Evolutionary conservation across 2,888 invertebrate genomes (phyloP).

Genomic region (Pegoplata infirma): DNA sequence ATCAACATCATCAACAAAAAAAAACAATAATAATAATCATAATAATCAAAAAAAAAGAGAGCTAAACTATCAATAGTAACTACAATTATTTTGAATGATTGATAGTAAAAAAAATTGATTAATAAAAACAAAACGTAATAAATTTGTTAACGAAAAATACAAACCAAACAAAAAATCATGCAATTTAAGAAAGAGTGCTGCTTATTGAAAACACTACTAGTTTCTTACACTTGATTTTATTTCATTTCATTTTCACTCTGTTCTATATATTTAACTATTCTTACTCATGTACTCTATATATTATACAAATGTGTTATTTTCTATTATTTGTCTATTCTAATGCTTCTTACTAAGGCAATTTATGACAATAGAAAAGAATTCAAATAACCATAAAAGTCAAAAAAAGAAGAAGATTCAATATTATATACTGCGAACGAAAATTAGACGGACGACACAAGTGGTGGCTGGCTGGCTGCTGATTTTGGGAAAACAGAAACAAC

Average conservation of each 20-base stretch:
- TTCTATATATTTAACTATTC: not conserved
- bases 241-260: not conserved
- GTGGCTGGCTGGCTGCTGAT: slow-evolving; percentile 61
- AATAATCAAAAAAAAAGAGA: slow-evolving; percentile 31
- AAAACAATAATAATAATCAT: slow-evolving; percentile 58
- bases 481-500: slow-evolving; percentile 49
- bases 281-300: not conserved
- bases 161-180: not conserved
- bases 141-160: not conserved
- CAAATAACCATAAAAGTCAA: slow-evolving; percentile 9
- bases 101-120: not conserved
- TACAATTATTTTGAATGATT: slow-evolving; percentile 1
- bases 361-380: slow-evolving; percentile 39
- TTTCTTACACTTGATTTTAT: slow-evolving; percentile 35
- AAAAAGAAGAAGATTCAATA: not conserved
- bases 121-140: not conserved
- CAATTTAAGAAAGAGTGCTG: slow-evolving; percentile 42
- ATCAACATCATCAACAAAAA: slow-evolving; percentile 77
- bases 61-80: not conserved
- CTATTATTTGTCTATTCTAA: slow-evolving; percentile 27
- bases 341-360: slow-evolving; percentile 42
- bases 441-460: slow-evolving; percentile 40
- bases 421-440: slow-evolving; percentile 1
- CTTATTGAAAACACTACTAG: slow-evolving; percentile 33
- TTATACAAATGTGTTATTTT: slow-evolving; percentile 17